Conservation (phyloP, 2,113 vertebrate species). For the Spermophilus dauricus region DNA sequence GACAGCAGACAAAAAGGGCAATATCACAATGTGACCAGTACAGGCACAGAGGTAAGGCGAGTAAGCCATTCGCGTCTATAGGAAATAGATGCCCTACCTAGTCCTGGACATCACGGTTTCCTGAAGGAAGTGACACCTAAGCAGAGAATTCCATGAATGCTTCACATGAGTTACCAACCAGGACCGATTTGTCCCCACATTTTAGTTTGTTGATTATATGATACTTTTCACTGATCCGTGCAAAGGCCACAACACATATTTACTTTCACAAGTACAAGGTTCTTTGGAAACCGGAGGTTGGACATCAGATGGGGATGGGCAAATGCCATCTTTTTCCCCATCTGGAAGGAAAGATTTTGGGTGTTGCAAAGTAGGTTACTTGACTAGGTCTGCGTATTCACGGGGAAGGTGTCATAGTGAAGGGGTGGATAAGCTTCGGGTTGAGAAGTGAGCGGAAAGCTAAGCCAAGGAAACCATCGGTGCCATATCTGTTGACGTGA, state of each 20-base stretch:
- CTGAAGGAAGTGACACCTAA: neutral
- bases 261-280: conserved; percentile 12
- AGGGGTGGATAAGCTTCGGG: neutral
- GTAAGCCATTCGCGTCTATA: accelerated
- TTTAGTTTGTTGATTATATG: neutral
- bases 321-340: neutral
- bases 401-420: neutral
- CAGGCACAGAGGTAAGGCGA: neutral
- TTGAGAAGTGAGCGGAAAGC: neutral
- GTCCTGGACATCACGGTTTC: neutral
- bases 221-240: neutral
- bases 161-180: neutral
- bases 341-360: neutral
- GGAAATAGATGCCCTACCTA: neutral
- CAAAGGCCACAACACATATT: neutral
- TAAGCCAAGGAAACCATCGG: neutral
- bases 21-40: neutral
- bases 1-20: neutral
- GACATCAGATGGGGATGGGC: neutral
- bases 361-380: neutral
- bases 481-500: neutral
- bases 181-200: neutral
- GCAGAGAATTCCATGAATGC: neutral
- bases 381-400: neutral
- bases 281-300: neutral